Base-by-base conservation (phyloP, 2,797 vertebrate species). In the Tinamus major region DNA sequence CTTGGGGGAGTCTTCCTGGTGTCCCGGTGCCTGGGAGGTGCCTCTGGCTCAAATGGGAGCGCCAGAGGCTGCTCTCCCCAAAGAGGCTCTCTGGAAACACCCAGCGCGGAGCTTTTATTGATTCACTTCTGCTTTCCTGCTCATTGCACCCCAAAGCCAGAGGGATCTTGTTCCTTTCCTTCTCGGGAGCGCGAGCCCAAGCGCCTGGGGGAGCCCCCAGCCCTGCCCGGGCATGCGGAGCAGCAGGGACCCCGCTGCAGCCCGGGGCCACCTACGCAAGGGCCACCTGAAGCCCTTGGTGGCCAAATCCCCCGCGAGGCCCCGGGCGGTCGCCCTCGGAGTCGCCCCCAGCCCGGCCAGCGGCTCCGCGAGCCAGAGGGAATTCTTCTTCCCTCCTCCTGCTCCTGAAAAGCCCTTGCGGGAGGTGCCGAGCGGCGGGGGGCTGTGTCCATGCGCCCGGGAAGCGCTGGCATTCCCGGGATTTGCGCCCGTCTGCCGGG, bases 91-190 rank as follows among this genome's bases (percentile, higher is more conserved):
- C 82, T 64, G 68, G 78, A 27, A 29, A 31, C 8, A 1, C 4
- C n/a, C 44, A 4, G 44, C 3, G 0, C 49, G 7, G 1, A 5
- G 21, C 56, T 15, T 9, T 16, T 9, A 1, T 20, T 49, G 55
- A 2, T 37, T 49, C n/a, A 20, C 72, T 49, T 31, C 77, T 48
- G 17, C 62, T 62, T n/a, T 27, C 64, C 59, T 41, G 37, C 56
- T 46, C 19, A 3, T 13, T 48, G 59, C 24, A 10, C 15, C 64
- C 76, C 35, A 11, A 35, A 51, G 16, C 8, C 51, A 26, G 18
- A 7, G 6, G 10, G 75, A 10, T 13, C 64, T 44, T 13, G 13
- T 31, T 51, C 33, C 39, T 41, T 46, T 46, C 33, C 29, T 48
- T 35, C 49, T 39, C 8, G 9, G 23, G 3, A 4, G 17, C 12